Evolutionary conservation across 2,797 vertebrate genomes (phyloP), one percentile per base, ranked within the genome.

Genomic region (Chelon auratus): DNA sequence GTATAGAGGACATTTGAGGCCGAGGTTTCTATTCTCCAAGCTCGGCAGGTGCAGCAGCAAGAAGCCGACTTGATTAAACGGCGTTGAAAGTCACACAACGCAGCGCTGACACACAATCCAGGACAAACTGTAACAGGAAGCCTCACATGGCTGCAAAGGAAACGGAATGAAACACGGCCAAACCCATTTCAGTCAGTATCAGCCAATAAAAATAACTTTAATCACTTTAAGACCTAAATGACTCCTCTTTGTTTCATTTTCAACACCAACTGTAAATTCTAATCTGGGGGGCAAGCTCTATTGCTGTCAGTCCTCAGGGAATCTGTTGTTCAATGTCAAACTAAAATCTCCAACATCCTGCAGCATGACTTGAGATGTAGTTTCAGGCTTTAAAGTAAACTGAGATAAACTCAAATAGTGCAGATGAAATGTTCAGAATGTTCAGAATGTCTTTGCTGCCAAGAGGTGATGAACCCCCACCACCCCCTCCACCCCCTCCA

Each of bases 41-140:
- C 9, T 1, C 62, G 62, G 60, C 72, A 81, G 78, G 40, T 78
- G 75, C 69, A 58, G n/a, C 39, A 40, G 15, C 12, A 5, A 33
- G 39, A 78, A 8, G 8, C 1, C 0, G 53, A 24, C 33, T 51
- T 39, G 61, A 87, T 79, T 52, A 40, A 47, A 1, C 0, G 3
- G 45, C 33, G 83, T 13, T 85, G 83, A 81, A 78, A 78, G 69
- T 66, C 60, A 57, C 72, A 68, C 60, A 63, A 64, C 55, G 17
- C n/a, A 0, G 11, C 9, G 68, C 48, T 71, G 70, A 75, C 70
- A 59, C 9, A 39, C 10, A 6, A 22, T 50, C 22, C 18, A 7
- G 3, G 9, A 5, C 24, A 8, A 59, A 11, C 2, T 43, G 42
- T 5, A 18, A 68, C 73, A 33, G 62, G 76, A 73, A 63, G 63